Evolutionary conservation across 2,888 invertebrate species (phyloP).

Genomic region (Xestia sexstrigata): DNA sequence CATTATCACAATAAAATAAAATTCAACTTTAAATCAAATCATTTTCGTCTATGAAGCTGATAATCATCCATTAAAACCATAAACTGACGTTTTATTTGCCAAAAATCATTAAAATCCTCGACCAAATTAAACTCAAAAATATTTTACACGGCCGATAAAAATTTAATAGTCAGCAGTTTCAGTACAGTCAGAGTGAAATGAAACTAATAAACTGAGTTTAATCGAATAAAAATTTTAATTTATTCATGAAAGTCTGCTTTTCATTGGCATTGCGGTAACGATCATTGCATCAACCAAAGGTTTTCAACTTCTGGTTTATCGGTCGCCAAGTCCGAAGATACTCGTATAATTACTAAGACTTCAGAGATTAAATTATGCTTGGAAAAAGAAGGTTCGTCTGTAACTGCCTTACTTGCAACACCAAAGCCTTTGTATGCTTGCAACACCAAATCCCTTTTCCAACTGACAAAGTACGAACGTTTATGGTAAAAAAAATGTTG

Average conservation of each 20-base stretch:
- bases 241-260: constrained; percentile 47
- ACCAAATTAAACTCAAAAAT: constrained; percentile 46
- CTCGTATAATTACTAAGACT: not conserved
- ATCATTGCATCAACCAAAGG: constrained; percentile 20
- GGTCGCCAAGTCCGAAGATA: not conserved
- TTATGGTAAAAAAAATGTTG: not conserved
- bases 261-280: constrained; percentile 27
- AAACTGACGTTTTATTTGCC: constrained; percentile 55
- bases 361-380: not conserved
- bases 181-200: constrained; percentile 47
- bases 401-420: not conserved
- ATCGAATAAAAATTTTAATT: constrained; percentile 56
- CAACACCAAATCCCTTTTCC: not conserved
- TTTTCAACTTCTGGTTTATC: constrained; percentile 17
- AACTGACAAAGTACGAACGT: not conserved
- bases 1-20: not conserved
- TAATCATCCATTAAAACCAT: constrained; percentile 19
- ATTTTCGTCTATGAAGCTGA: constrained; percentile 9
- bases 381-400: not conserved
- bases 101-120: constrained; percentile 37
- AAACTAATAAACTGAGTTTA: constrained; percentile 51
- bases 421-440: not conserved
- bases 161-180: constrained; percentile 42
- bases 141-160: constrained; percentile 57
- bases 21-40: not conserved